Percentiles rank a stretch among this genome's conserved stretches.
Evolutionary conservation across 2,888 invertebrate genomes (phyloP).

Genomic region (Actias luna): DNA sequence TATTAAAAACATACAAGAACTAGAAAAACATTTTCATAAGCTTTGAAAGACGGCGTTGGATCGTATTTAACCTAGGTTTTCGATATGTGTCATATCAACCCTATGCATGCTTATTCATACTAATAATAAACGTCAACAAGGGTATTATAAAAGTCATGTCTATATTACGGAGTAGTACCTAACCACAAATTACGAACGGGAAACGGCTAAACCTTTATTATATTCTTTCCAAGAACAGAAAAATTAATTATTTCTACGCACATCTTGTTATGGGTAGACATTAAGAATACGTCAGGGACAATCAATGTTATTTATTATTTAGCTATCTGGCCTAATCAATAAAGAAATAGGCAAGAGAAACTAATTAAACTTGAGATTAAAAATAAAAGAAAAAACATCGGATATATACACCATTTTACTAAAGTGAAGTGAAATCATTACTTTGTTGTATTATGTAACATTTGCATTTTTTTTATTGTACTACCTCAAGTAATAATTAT

Average conservation of each 20-base stretch:
- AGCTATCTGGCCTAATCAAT: too few relatives aligned
- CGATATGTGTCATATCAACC: not conserved
- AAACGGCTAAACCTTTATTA: not conserved
- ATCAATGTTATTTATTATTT: too few relatives aligned
- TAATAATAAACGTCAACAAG: conserved; percentile 28
- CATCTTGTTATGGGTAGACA: not conserved
- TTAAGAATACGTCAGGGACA: too few relatives aligned
- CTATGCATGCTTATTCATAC: not conserved
- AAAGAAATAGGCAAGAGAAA: too few relatives aligned
- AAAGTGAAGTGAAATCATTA: too few relatives aligned
- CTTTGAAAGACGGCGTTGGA: not conserved
- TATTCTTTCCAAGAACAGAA: not conserved
- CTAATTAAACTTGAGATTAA: too few relatives aligned
- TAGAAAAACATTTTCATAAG: too few relatives aligned
- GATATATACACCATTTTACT: too few relatives aligned
- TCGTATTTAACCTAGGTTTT: not conserved
- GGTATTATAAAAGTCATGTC: conserved; percentile 4
- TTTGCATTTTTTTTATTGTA: too few relatives aligned
- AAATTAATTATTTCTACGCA: not conserved
- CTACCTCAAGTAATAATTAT: not conserved
- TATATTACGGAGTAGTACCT: not conserved
- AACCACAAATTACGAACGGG: not conserved
- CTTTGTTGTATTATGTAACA: too few relatives aligned
- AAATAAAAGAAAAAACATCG: too few relatives aligned
- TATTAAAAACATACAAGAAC: too few relatives aligned